Conservation (phyloP, 1,140 invertebrate genomes). For the Harpegnathos saltator region DNA sequence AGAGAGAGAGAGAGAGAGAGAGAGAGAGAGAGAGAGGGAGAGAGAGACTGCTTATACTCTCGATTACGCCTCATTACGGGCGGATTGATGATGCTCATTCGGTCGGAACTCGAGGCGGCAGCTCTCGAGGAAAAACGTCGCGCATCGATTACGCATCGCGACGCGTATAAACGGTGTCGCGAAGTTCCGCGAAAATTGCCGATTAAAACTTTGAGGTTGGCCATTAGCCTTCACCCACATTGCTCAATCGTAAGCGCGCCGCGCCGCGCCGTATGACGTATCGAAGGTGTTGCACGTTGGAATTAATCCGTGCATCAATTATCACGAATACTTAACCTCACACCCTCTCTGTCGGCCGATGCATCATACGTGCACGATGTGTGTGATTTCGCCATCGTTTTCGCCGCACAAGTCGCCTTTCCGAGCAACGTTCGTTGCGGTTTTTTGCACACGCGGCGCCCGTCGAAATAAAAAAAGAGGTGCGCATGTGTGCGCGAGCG, state of each 20-base stretch:
- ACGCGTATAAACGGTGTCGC: constrained; percentile 26
- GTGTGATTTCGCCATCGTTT: constrained; percentile 39
- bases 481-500: background rate
- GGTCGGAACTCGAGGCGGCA: constrained; percentile 33
- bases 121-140: background rate
- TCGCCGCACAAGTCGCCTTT: constrained; percentile 18
- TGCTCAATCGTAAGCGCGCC: constrained; percentile 64
- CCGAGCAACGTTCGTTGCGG: constrained; percentile 1
- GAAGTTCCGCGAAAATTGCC: constrained; percentile 72
- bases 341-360: background rate
- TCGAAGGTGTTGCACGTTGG: constrained; percentile 58
- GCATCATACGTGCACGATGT: background rate
- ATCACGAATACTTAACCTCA: constrained; percentile 34
- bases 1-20: too few species aligned
- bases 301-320: constrained; percentile 70
- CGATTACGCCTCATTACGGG: constrained; percentile 1
- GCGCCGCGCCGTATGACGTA: background rate
- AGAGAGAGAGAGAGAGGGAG: too few species aligned
- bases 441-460: background rate
- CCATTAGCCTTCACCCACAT: constrained; percentile 82
- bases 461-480: background rate
- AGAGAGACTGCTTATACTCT: background rate
- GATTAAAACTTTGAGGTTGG: constrained; percentile 81
- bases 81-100: constrained; percentile 24
- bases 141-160: background rate